phyloP scores from a whole-genome alignment of 2,888 invertebrate species.

The Sinopyrophorus schimmeli region DNA sequence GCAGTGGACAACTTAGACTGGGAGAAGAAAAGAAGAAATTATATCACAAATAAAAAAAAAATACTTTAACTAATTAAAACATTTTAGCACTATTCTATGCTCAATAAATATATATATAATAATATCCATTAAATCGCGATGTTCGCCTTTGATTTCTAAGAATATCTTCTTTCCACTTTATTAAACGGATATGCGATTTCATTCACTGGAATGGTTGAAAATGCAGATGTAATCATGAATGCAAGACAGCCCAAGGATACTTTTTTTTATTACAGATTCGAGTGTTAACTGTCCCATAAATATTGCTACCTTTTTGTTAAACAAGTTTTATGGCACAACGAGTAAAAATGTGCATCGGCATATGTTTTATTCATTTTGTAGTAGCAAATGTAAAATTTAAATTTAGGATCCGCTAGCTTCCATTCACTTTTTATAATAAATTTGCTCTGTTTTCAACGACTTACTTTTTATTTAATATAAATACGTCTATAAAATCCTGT shows the following conservation, averaged over 20 bases:
- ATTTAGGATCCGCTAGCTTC: slow-evolving; percentile 2
- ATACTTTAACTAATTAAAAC: too few species aligned
- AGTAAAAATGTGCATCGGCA: slow-evolving; percentile 14
- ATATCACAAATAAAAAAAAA: too few species aligned
- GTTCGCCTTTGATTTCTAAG: too few species aligned
- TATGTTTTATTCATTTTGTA: slow-evolving; percentile 23
- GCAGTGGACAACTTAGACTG: too few species aligned
- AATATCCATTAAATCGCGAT: too few species aligned
- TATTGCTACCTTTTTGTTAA: slow-evolving; percentile 20
- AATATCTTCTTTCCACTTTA: too few species aligned
- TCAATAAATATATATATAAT: too few species aligned
- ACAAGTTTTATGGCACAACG: slow-evolving; percentile 18
- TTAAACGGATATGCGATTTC: slow-evolving; percentile 8
- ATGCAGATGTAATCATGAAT: slow-evolving; percentile 14
- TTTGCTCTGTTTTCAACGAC: too few species aligned
- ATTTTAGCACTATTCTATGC: too few species aligned
- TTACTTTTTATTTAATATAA: too few species aligned
- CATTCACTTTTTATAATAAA: slow-evolving; percentile 12
- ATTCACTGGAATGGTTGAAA: slow-evolving; percentile 10
- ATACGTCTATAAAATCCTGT: too few species aligned
- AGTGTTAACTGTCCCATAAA: slow-evolving; percentile 19
- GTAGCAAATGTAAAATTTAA: slow-evolving; percentile 16
- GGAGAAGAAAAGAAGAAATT: too few species aligned
- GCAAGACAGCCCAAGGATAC: slow-evolving; percentile 11
- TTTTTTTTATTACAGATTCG: slow-evolving; percentile 17